phyloP scores from a whole-genome alignment of 2,113 vertebrate genomes.

The Triplophysa siluroides region DNA sequence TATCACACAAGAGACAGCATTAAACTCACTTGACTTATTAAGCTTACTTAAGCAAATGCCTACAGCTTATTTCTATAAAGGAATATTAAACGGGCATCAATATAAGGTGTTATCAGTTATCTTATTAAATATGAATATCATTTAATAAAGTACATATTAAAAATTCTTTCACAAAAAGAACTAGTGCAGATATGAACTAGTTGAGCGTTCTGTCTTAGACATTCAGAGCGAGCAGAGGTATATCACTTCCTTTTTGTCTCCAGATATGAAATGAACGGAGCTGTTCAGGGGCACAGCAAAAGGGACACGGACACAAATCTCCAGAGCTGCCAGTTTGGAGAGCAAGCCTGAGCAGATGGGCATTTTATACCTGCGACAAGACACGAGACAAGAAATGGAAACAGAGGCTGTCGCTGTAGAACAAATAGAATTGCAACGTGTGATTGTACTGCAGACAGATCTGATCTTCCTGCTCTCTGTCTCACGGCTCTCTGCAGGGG shows the following conservation, averaged over 20 bases:
- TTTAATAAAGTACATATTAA: too few species aligned
- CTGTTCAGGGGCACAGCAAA: slow-evolving; percentile 3
- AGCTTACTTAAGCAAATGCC: too few species aligned
- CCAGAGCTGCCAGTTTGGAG: background rate
- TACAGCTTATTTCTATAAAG: too few species aligned
- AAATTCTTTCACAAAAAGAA: background rate
- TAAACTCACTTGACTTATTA: too few species aligned
- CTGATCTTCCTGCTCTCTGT: background rate
- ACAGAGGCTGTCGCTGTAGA: slow-evolving; percentile 13
- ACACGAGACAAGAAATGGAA: slow-evolving; percentile 5
- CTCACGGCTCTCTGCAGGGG: slow-evolving; percentile 7
- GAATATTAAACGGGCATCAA: too few species aligned
- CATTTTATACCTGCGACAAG: slow-evolving; percentile 2
- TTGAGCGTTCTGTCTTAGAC: background rate
- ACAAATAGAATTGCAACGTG: slow-evolving; percentile 15
- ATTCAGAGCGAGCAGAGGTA: background rate
- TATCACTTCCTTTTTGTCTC: slow-evolving; percentile 14
- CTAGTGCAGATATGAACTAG: background rate
- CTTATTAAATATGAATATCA: too few species aligned
- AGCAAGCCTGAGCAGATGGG: slow-evolving; percentile 11
- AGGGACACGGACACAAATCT: slow-evolving; percentile 21
- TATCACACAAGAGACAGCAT: too few species aligned
- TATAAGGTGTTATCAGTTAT: too few species aligned
- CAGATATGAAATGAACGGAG: background rate
- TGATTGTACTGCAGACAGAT: slow-evolving; percentile 19